Evolutionary conservation across 2,113 vertebrate genomes (phyloP).

Genomic region (Mixornis gularis): DNA sequence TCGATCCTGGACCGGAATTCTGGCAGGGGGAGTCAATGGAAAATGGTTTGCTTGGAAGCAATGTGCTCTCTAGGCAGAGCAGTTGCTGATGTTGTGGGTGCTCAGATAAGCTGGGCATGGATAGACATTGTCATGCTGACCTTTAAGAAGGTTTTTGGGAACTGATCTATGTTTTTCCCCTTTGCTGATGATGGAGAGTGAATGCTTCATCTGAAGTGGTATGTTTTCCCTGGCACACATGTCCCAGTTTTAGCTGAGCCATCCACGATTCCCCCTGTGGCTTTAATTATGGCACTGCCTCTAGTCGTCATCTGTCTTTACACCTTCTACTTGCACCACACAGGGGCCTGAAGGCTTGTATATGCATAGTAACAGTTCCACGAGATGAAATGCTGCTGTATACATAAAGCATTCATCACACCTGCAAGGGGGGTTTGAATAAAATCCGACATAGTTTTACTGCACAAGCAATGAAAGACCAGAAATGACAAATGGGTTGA

Average conservation of each 20-base stretch:
- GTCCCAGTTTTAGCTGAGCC: not conserved
- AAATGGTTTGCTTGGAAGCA: not conserved
- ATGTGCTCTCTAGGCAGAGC: not conserved
- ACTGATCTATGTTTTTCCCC: not conserved
- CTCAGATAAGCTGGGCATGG: not conserved
- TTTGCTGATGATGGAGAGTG: not conserved
- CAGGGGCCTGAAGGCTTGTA: not conserved
- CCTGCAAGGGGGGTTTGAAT: slow-evolving; percentile 1
- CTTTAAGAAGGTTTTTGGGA: not conserved
- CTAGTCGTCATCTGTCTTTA: not conserved
- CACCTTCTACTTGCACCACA: not conserved
- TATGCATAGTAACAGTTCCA: not conserved
- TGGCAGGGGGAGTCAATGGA: fast-evolving
- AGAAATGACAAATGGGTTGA: slow-evolving; percentile 33
- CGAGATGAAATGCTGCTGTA: not conserved
- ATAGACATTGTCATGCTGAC: fast-evolving
- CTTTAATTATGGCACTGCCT: fast-evolving
- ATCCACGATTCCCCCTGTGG: not conserved
- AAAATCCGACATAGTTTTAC: not conserved
- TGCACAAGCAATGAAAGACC: slow-evolving; percentile 1
- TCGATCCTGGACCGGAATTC: fast-evolving
- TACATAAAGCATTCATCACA: slow-evolving; percentile 44
- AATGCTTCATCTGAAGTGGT: not conserved
- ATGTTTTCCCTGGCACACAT: fast-evolving
- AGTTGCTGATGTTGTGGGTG: not conserved